These are phyloP conservation scores for Alca torda DNA, from an alignment of 2,797 vertebrate genomes.

Conservation along the genomic window DNA sequence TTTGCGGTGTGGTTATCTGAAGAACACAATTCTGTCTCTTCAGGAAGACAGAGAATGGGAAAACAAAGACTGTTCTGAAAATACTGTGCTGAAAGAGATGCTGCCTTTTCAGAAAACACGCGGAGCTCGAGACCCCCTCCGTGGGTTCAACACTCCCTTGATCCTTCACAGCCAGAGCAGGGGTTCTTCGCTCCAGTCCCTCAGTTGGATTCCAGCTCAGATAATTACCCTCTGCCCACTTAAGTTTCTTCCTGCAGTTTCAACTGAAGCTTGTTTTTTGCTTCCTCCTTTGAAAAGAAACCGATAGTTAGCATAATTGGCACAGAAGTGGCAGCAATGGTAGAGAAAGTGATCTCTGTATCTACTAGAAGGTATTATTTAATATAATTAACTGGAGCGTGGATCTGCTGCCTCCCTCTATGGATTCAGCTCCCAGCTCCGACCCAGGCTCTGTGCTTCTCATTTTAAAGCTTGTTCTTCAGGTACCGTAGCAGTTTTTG, in stretches of 20 bases:
- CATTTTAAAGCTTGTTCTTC: conserved; percentile 48
- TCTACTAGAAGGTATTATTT: conserved; percentile 21
- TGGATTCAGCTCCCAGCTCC: conserved; percentile 21
- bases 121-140: fast-evolving
- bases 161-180: not conserved
- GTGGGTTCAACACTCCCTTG: not conserved
- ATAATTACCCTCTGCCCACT: conserved; percentile 20
- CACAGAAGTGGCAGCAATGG: conserved; percentile 19
- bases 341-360: not conserved
- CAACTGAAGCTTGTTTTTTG: conserved; percentile 26
- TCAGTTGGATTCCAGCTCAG: not conserved
- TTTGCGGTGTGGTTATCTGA: conserved; percentile 47
- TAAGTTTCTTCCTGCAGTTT: conserved; percentile 46
- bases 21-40: not conserved
- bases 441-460: not conserved
- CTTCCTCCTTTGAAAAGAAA: conserved; percentile 35
- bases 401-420: conserved; percentile 3
- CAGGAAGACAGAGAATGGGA: not conserved
- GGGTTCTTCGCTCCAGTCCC: not conserved
- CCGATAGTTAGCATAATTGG: conserved; percentile 41
- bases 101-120: not conserved
- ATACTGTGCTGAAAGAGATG: not conserved
- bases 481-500: not conserved
- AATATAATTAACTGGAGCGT: not conserved
- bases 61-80: not conserved